These are phyloP conservation scores for Agriopis leucophaearia DNA, from an alignment of 2,888 invertebrate genomes.

Conservation along the genomic window DNA sequence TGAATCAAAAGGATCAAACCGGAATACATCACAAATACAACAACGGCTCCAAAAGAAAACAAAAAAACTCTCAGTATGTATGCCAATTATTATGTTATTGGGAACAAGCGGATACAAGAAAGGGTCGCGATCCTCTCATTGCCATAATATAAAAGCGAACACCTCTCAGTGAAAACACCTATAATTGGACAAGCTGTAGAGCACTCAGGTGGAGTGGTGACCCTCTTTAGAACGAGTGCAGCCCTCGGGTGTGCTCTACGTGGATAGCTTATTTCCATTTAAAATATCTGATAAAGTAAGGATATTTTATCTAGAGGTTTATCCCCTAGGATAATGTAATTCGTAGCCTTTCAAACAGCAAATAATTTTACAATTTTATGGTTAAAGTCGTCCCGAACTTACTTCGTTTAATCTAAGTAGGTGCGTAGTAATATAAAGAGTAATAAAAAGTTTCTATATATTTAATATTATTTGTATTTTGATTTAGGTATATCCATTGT, in stretches of 20 bases:
- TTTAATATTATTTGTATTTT: neutral
- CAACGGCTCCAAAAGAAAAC: constrained; percentile 37
- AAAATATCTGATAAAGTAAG: constrained; percentile 43
- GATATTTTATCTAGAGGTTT: constrained; percentile 19
- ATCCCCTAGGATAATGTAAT: constrained; percentile 19
- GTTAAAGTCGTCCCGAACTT: neutral
- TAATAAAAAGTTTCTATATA: no score
- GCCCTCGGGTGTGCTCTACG: constrained; percentile 60
- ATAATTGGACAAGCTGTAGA: constrained; percentile 79
- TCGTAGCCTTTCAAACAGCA: constrained; percentile 18
- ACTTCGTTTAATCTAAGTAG: neutral
- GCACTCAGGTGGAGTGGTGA: constrained; percentile 71
- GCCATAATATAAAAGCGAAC: constrained; percentile 55
- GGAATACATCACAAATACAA: constrained; percentile 17
- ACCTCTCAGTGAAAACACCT: constrained; percentile 72
- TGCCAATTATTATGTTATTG: constrained; percentile 29
- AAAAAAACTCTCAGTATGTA: constrained; percentile 27
- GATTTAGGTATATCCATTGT: neutral
- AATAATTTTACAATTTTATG: constrained; percentile 13
- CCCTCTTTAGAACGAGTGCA: constrained; percentile 74
- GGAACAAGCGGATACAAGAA: constrained; percentile 29
- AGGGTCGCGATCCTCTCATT: constrained; percentile 48
- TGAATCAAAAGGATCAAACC: neutral
- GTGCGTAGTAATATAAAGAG: neutral
- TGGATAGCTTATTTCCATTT: constrained; percentile 65